Conservation (phyloP, 2,888 invertebrate genomes). For the Rapana venosa region DNA sequence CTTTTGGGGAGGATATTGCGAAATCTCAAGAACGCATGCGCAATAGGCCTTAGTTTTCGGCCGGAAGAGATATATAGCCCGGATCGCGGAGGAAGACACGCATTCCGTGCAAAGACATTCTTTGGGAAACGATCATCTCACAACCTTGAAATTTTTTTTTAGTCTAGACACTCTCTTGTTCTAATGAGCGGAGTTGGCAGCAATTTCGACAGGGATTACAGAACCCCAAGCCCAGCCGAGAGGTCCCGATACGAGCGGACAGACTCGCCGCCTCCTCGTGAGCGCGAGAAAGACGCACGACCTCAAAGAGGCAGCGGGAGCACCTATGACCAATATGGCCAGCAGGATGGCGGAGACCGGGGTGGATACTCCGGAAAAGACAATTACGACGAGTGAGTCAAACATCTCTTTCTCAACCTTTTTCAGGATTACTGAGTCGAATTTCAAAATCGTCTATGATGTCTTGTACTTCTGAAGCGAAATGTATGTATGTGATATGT, state of each 20-base stretch:
- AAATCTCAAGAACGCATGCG: conserved; percentile 21
- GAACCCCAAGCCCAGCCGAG: conserved; percentile 35
- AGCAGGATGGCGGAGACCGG: not conserved
- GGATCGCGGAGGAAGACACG: not conserved
- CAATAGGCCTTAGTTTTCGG: not conserved
- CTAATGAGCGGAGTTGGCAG: conserved; percentile 38
- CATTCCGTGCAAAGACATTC: not conserved
- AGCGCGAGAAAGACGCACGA: conserved; percentile 39
- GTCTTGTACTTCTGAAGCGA: too few species aligned
- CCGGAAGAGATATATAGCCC: not conserved
- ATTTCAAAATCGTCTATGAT: too few species aligned
- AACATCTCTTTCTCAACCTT: not conserved
- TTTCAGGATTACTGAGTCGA: too few species aligned
- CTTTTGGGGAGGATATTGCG: not conserved
- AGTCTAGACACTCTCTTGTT: conserved; percentile 3
- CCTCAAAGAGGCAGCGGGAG: conserved; percentile 10
- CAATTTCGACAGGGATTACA: conserved; percentile 34
- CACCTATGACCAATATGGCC: conserved; percentile 23
- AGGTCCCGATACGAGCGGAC: conserved; percentile 27
- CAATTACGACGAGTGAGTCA: not conserved
- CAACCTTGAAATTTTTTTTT: not conserved
- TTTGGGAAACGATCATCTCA: conserved; percentile 30
- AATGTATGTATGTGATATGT: too few species aligned
- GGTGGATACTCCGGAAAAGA: not conserved
- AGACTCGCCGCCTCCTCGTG: conserved; percentile 38